phyloP scores from a whole-genome alignment of 2,113 vertebrate species.

The Amazona guildingii region DNA sequence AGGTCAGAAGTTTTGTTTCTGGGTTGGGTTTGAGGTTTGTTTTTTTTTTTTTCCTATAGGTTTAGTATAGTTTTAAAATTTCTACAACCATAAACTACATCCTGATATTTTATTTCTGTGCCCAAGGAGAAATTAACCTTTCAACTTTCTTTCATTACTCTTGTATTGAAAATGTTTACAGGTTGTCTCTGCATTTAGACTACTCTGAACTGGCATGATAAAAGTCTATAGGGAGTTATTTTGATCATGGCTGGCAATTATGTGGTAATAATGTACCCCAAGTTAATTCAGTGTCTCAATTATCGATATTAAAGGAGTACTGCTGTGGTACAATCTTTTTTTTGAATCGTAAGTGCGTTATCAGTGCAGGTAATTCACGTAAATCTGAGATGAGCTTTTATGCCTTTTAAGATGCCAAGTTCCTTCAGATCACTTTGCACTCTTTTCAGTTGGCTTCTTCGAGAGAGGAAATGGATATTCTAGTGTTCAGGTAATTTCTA shows the following conservation, averaged over 20 bases:
- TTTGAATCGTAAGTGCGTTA: fast-evolving
- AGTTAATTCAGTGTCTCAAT: background rate
- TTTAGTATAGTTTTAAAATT: background rate
- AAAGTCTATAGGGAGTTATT: background rate
- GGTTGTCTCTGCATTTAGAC: background rate
- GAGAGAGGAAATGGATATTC: background rate
- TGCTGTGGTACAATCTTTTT: background rate
- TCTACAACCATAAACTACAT: background rate
- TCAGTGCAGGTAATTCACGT: background rate
- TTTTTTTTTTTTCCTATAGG: background rate
- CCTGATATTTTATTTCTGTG: background rate
- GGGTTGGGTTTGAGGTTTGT: background rate
- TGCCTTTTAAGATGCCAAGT: background rate
- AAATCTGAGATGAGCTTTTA: background rate
- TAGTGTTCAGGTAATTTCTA: background rate
- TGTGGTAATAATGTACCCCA: background rate
- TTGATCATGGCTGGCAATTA: background rate
- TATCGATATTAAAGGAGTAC: background rate
- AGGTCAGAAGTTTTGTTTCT: background rate
- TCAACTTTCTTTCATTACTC: background rate
- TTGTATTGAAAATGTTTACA: background rate
- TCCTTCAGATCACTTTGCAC: background rate
- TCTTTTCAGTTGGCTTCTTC: background rate
- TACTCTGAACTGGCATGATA: background rate
- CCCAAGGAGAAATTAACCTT: background rate